Evolutionary conservation across 2,888 invertebrate genomes (phyloP), one percentile per base, ranked within the genome.

Genomic region (Hypsopygia costalis): DNA sequence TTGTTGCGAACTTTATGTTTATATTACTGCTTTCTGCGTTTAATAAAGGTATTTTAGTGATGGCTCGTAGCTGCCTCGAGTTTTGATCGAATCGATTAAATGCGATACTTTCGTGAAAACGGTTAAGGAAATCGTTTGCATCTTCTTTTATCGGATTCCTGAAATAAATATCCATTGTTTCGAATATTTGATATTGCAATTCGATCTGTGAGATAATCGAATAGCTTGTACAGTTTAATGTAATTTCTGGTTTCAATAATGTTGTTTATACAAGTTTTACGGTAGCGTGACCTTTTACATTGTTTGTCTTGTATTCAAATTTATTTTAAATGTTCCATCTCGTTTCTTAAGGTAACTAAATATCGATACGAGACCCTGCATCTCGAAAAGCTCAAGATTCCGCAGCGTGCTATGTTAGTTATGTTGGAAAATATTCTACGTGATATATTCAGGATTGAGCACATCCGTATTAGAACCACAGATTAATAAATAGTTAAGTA

Each of bases 1-100:
- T 54, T 55, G 60, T 61, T 58, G 55, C 57, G 52, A 51, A 58
- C 52, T 62, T 58, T 52, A 52, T 55, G 56, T 49, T 53, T 52
- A 53, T 50, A 48, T 50, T 51, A 55, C 44, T 53, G 46, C 46
- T 51, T 44, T 44, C 33, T 34, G 16, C 39, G 39, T 47, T 47
- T 51, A 47, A 37, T 46, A 46, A 44, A 47, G 47, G 46, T 36
- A 21, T 12, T 41, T 40, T 33, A 31, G 21, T 40, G 40, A 28
- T 36, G 34, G 21, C 28, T 37, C 10, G 16, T 21, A 11, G 30
- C 21, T 21, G 11, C 20, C 11, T 36, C 11, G 12, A 27, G 11
- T 25, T 16, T 27, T 27, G 11, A 25, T 34, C 8, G 11, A 32
- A 25, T 25, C 25, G 25, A 25, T 25, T 25, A 25, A 25, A 6